Evolutionary conservation across 92 coral and sea anemone genomes (phyloP).

Genomic region (Metridium senile): DNA sequence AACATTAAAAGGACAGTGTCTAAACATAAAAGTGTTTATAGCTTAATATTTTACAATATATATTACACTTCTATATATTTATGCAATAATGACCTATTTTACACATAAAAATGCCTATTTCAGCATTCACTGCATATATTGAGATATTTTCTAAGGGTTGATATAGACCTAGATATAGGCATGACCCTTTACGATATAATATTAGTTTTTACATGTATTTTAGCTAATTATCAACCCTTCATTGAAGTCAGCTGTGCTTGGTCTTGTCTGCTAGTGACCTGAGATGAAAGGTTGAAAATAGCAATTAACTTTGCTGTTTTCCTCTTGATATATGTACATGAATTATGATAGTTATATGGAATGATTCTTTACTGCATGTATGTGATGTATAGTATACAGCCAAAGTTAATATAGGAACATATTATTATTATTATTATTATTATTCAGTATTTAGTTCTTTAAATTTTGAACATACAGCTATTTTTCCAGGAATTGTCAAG

Average conservation of each 20-base stretch:
- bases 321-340: too few species aligned
- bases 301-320: constrained; percentile 33
- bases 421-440: neutral
- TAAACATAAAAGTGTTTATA: neutral
- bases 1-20: too few species aligned
- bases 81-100: neutral
- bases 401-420: neutral
- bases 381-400: neutral
- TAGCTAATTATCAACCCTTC: constrained; percentile 33
- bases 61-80: constrained; percentile 8
- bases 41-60: neutral
- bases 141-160: too few species aligned
- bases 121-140: neutral
- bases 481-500: neutral
- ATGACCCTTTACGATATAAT: too few species aligned
- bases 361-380: neutral
- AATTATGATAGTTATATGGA: neutral
- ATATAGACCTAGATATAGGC: too few species aligned
- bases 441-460: neutral
- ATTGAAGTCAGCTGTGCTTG: constrained; percentile 23
- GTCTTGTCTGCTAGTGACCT: constrained; percentile 29
- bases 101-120: constrained; percentile 10
- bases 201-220: neutral
- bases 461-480: neutral
- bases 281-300: constrained; percentile 42